Evolutionary conservation across 1,140 invertebrate genomes (phyloP).

Genomic region (Venturia canescens): DNA sequence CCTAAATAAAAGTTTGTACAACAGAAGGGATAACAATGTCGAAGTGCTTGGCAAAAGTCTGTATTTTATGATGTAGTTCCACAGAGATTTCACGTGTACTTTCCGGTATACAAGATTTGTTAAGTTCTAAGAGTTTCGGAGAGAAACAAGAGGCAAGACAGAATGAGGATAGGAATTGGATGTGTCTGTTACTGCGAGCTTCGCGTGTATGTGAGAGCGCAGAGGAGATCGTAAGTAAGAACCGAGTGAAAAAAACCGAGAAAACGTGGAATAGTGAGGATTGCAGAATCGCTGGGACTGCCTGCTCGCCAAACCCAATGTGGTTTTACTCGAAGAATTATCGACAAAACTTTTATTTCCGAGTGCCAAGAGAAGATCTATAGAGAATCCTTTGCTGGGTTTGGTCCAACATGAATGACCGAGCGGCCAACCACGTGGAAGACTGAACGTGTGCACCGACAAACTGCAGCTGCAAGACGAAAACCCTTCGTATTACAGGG

Average conservation of each 20-base stretch:
- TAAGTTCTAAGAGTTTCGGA: slow-evolving; percentile 17
- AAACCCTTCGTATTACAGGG: neutral
- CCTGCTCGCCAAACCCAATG: neutral
- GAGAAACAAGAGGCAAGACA: neutral
- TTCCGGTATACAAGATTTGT: slow-evolving; percentile 8
- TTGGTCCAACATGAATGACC: neutral
- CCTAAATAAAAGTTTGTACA: no score
- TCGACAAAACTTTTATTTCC: slow-evolving; percentile 28
- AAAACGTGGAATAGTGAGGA: slow-evolving; percentile 2
- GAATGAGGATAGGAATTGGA: neutral
- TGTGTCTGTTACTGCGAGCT: no score
- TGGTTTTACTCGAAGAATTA: slow-evolving; percentile 11
- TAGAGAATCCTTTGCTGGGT: neutral
- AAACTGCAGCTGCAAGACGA: slow-evolving; percentile 1
- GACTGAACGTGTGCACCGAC: slow-evolving; percentile 5
- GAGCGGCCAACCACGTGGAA: neutral
- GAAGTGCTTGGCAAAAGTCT: neutral
- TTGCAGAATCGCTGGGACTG: neutral
- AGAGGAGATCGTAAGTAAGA: neutral
- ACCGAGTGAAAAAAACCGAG: neutral
- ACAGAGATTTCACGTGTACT: neutral
- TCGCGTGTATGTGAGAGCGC: neutral
- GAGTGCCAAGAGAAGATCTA: slow-evolving; percentile 11
- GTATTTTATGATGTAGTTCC: neutral
- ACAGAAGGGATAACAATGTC: no score